Conservation (phyloP, 2,113 vertebrate species). For the Etheostoma spectabile region DNA sequence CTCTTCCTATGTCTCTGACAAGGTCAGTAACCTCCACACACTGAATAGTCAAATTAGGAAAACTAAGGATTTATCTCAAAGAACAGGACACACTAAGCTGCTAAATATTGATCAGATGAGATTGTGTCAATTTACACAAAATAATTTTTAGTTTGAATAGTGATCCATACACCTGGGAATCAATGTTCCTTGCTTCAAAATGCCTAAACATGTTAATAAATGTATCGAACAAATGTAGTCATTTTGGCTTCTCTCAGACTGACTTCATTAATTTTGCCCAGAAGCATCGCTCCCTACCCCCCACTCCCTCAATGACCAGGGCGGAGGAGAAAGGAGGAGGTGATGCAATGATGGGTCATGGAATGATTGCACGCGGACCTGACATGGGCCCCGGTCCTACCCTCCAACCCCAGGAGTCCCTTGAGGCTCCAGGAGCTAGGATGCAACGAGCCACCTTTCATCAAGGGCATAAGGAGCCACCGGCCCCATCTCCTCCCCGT, state of each 20-base stretch:
- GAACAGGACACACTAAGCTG: background rate
- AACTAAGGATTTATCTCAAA: background rate
- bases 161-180: background rate
- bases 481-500: constrained; percentile 81
- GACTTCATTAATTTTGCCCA: constrained; percentile 13
- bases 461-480: constrained; percentile 74
- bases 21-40: constrained; percentile 67
- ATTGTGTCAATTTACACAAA: background rate
- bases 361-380: constrained; percentile 37
- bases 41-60: background rate
- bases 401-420: constrained; percentile 54
- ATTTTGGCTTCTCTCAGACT: background rate
- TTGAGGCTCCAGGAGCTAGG: constrained; percentile 77
- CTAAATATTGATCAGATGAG: background rate
- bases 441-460: constrained; percentile 70
- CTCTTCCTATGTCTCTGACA: constrained; percentile 68
- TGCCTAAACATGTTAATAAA: background rate
- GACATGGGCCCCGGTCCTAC: constrained; percentile 47
- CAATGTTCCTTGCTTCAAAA: background rate
- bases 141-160: background rate
- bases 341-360: constrained; percentile 35
- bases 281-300: constrained; percentile 57
- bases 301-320: constrained; percentile 52
- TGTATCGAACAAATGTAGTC: background rate
- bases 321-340: constrained; percentile 61